Percentiles rank a stretch among this genome's conserved stretches.
Evolutionary conservation across 2,113 vertebrate genomes (phyloP).

Genomic region (Athene noctua): DNA sequence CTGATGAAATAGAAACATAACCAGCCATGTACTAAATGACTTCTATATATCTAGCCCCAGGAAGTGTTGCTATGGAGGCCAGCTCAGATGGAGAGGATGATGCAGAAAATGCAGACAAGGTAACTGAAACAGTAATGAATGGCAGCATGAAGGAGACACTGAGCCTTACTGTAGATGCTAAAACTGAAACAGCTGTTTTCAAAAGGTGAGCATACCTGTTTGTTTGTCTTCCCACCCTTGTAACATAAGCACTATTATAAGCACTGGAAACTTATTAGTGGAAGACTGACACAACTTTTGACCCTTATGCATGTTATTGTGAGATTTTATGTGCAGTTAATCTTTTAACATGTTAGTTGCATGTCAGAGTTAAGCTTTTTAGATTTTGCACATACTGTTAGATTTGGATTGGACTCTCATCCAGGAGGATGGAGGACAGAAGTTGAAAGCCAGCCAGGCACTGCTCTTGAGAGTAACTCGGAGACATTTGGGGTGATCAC

Average conservation of each 20-base stretch:
- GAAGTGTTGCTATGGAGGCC: constrained; percentile 77
- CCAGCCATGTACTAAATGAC: neutral
- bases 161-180: constrained; percentile 98
- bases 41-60: constrained; percentile 44
- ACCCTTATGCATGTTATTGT: neutral
- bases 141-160: constrained; percentile 98
- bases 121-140: constrained; percentile 98
- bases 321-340: neutral
- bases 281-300: neutral
- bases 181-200: constrained; percentile 98
- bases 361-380: neutral
- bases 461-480: neutral
- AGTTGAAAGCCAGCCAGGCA: neutral
- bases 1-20: neutral
- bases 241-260: neutral
- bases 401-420: neutral
- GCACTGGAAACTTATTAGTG: neutral
- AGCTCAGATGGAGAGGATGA: constrained; percentile 83
- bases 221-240: neutral
- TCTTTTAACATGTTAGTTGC: neutral
- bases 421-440: neutral
- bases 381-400: neutral
- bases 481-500: neutral
- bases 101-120: constrained; percentile 87
- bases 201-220: constrained; percentile 83